A percentile compares a stretch with the other conserved stretches of the same genome.
Conservation (phyloP, 2,797 vertebrate species). For the Rhodeus uyekii region DNA sequence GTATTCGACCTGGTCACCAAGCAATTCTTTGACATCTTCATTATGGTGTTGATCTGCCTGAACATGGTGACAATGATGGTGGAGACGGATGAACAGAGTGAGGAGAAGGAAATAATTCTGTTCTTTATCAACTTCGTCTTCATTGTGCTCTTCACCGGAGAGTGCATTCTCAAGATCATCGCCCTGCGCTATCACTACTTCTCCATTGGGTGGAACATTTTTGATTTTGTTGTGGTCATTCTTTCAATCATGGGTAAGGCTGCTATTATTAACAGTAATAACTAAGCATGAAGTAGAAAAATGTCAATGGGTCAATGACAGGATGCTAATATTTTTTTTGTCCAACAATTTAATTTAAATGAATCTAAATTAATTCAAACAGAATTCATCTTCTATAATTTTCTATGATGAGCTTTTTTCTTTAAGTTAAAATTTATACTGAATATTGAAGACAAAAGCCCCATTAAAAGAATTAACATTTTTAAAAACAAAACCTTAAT, state of each 20-base stretch:
- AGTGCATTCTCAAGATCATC: conserved; percentile 87
- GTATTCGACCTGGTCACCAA: conserved; percentile 89
- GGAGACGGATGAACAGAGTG: conserved; percentile 90
- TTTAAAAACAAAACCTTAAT: neutral
- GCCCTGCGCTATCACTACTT: conserved; percentile 90
- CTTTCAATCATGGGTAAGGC: conserved; percentile 86
- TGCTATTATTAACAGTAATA: neutral
- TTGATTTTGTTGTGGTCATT: conserved; percentile 96
- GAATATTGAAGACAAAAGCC: neutral
- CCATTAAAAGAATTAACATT: neutral
- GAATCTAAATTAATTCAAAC: too few relatives aligned
- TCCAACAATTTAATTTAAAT: neutral
- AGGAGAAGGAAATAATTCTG: conserved; percentile 79
- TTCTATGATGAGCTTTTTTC: neutral
- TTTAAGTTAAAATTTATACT: neutral
- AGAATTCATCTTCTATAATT: neutral
- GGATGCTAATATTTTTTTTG: too few relatives aligned
- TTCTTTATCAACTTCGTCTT: conserved; percentile 87
- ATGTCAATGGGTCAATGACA: neutral
- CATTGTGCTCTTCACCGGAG: conserved; percentile 88
- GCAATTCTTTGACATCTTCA: conserved; percentile 91
- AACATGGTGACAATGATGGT: conserved; percentile 99
- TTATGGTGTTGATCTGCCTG: conserved; percentile 95
- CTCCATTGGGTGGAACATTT: conserved; percentile 92
- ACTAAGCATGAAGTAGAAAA: neutral